Evolutionary conservation across 1,140 invertebrate species (phyloP).

Genomic region (Pentalonia nigronervosa): DNA sequence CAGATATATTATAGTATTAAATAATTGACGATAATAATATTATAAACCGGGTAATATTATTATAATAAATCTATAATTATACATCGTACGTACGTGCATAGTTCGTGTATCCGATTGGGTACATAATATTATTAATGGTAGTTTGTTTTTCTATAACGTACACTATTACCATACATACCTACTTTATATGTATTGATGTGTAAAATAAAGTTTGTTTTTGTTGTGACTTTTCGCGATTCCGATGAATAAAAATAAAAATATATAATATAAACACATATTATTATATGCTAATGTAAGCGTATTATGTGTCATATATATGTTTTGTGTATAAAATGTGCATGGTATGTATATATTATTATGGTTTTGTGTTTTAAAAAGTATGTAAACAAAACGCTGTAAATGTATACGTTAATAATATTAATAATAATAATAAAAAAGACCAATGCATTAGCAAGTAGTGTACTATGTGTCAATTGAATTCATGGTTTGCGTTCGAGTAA

Average conservation of each 20-base stretch:
- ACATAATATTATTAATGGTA: neutral
- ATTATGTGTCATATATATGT: neutral
- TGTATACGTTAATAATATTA: neutral
- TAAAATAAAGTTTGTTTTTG: neutral
- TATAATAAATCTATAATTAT: neutral
- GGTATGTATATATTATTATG: neutral
- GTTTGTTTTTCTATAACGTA: neutral
- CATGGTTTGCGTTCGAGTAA: neutral
- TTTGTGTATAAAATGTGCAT: neutral
- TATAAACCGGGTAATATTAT: neutral
- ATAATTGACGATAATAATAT: neutral
- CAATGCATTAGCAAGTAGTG: neutral
- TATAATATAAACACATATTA: neutral
- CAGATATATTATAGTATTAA: neutral
- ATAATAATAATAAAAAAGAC: neutral
- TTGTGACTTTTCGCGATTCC: neutral
- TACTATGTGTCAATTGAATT: neutral
- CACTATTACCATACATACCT: neutral
- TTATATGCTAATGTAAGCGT: neutral
- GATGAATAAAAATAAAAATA: neutral
- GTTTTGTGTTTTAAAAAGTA: neutral
- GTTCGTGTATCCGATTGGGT: neutral
- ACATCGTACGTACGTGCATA: neutral
- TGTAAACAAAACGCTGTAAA: conserved; percentile 1
- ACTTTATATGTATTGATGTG: neutral